Conservation (phyloP, 2,113 vertebrate species). For the Apeltes quadracus region DNA sequence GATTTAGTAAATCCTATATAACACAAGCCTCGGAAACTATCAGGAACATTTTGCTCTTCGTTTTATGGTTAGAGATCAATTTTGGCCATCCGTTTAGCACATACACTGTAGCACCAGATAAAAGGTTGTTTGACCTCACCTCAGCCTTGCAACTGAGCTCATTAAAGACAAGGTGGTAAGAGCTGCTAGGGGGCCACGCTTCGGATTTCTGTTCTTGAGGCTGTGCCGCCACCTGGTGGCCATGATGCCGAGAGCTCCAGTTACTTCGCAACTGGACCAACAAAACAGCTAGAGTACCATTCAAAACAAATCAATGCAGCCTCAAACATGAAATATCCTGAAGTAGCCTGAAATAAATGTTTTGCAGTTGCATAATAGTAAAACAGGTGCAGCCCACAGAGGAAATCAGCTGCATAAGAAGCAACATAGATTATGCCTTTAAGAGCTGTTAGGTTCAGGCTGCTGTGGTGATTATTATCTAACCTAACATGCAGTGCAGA, state of each 20-base stretch:
- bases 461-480: too few species aligned
- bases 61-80: conserved; percentile 15
- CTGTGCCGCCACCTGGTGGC: conserved; percentile 68
- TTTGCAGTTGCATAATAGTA: not conserved
- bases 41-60: conserved; percentile 23
- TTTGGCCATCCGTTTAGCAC: conserved; percentile 12
- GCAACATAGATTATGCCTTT: not conserved
- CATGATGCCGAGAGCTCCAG: conserved; percentile 2
- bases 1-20: not conserved
- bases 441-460: not conserved
- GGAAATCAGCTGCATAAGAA: not conserved
- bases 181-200: not conserved
- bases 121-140: conserved; percentile 28
- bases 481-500: too few species aligned
- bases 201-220: conserved; percentile 33
- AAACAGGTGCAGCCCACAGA: not conserved
- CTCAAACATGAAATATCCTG: not conserved
- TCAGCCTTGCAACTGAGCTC: conserved; percentile 11
- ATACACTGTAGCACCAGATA: conserved; percentile 7
- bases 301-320: conserved; percentile 17
- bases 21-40: not conserved
- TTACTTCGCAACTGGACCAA: not conserved
- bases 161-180: conserved; percentile 13
- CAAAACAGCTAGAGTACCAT: not conserved
- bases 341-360: conserved; percentile 1